phyloP scores from a whole-genome alignment of 2,797 vertebrate genomes.

The Zalophus californianus region DNA sequence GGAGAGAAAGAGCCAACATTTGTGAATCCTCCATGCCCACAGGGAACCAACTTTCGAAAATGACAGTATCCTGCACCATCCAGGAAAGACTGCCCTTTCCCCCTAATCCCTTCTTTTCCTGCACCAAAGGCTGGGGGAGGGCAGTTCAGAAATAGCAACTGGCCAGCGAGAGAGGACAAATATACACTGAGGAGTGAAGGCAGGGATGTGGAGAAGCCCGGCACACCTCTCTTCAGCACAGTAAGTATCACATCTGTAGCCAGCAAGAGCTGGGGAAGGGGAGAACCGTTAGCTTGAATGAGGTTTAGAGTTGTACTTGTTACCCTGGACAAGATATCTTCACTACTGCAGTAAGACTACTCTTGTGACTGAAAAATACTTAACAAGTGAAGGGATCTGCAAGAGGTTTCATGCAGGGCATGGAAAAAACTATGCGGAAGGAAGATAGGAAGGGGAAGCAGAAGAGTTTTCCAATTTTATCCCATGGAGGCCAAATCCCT shows the following conservation, averaged over 20 bases:
- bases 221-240: neutral
- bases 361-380: neutral
- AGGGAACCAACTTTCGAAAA: neutral
- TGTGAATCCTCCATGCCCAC: neutral
- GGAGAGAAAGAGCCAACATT: constrained; percentile 18
- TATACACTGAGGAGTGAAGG: neutral
- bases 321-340: neutral
- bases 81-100: neutral
- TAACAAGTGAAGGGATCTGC: neutral
- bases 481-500: neutral
- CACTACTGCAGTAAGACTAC: neutral
- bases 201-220: neutral
- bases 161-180: neutral
- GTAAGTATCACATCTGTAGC: neutral
- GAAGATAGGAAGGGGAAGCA: neutral
- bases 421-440: neutral
- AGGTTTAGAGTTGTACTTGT: neutral
- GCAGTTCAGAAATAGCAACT: neutral
- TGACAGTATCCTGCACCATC: neutral
- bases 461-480: neutral
- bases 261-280: neutral
- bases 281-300: neutral
- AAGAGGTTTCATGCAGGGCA: neutral
- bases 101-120: neutral
- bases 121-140: neutral